Percentiles rank a stretch among this genome's conserved stretches.
Conservation (phyloP, 1,140 invertebrate species). For the Aethina tumida region DNA sequence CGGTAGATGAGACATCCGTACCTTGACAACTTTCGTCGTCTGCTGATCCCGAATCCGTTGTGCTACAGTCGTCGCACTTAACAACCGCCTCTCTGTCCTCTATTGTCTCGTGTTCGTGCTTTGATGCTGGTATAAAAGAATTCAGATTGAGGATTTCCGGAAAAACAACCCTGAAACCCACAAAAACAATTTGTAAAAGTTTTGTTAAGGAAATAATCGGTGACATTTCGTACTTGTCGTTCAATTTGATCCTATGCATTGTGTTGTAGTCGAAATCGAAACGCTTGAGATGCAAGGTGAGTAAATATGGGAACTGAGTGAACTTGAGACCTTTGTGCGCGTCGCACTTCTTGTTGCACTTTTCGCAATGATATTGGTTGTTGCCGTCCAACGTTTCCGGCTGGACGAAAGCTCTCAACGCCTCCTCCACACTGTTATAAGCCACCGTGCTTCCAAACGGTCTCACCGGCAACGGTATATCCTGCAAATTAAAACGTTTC, state of each 20-base stretch:
- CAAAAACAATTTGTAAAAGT: not conserved
- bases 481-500: too few species aligned
- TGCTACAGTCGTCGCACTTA: constrained; percentile 55
- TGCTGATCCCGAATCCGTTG: constrained; percentile 58
- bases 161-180: constrained; percentile 64
- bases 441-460: constrained; percentile 71
- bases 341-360: constrained; percentile 81
- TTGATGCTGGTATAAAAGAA: constrained; percentile 48
- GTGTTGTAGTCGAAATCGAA: constrained; percentile 88
- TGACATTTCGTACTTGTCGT: constrained; percentile 63
- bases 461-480: constrained; percentile 80
- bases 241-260: constrained; percentile 80
- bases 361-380: constrained; percentile 87
- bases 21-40: constrained; percentile 50
- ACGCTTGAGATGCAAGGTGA: constrained; percentile 81
- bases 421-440: constrained; percentile 79
- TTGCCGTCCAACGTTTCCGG: constrained; percentile 77
- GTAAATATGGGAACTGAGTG: constrained; percentile 76
- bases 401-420: constrained; percentile 74
- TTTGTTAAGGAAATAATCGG: too few species aligned
- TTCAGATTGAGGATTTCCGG: constrained; percentile 76
- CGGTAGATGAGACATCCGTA: constrained; percentile 35
- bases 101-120: constrained; percentile 36
- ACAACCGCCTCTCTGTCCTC: constrained; percentile 36
- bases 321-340: constrained; percentile 90